Evolutionary conservation across 2,888 invertebrate species (phyloP), one percentile per base, ranked within the genome.

Genomic region (Charanyca ferruginea): DNA sequence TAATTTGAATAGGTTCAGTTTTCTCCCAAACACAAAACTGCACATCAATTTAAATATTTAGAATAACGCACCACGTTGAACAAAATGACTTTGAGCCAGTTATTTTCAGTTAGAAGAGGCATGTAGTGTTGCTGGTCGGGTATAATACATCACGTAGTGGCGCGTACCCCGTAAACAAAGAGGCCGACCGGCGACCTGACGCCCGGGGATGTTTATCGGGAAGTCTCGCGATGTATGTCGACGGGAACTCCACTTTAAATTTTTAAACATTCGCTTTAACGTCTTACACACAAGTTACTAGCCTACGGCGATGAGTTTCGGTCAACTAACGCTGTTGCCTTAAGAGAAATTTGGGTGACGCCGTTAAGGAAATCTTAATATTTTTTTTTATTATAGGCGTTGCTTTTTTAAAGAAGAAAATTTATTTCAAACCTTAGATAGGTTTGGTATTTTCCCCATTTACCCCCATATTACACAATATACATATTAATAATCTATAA

Each of bases 201-300:
- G 88, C 89, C 89, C 90, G 89, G 89, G 90, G 91, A 92, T 92
- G 89, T 91, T 93, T 93, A 92, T 92, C 92, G 87, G 86, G 84
- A 86, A 85, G 85, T 80, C 83, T 83, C 83, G 83, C 90, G 84
- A 90, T 90, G 85, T 88, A 90, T 89, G 90, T 83, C 85, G 86
- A 79, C 85, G 83, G 87, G 80, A 88, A 89, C 84, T 84, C 85
- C 88, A 89, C 85, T 91, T 91, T 91, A 89, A 85, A 91, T 90
- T 91, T 91, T 91, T 90, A 90, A 91, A 89, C 88, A 85, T 82
- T 83, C 82, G 79, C 83, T 85, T 79, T 73, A 81, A 81, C 82
- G 60, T 79, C 81, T 81, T 75, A 77, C 74, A 71, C 77, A 68
- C 64, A 62, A 80, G 73, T 70, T 77, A 60, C 74, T 70, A 55